Percentiles rank a stretch among this genome's conserved stretches.
Conservation (phyloP, 2,797 vertebrate species). For the Rhinichthys osculus region DNA sequence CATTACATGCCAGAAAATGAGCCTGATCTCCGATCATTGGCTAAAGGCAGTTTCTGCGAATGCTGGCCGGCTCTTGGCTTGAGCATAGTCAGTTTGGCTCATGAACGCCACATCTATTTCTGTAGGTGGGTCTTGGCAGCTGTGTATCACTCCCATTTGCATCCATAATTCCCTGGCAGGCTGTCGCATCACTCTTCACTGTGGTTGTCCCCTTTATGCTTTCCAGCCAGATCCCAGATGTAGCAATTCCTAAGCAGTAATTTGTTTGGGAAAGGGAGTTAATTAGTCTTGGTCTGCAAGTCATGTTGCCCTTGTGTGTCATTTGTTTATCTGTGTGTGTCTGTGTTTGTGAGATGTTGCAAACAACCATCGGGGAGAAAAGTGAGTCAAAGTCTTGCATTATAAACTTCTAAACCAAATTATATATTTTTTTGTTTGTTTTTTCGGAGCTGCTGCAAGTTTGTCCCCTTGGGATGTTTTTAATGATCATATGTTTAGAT, state of each 20-base stretch:
- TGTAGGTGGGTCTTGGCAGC: conserved; percentile 50
- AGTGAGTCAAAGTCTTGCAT: conserved; percentile 7
- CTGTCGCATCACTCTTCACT: conserved; percentile 60
- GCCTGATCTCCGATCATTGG: background rate
- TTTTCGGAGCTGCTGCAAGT: conserved; percentile 31
- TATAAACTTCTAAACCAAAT: conserved; percentile 12
- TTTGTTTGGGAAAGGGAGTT: conserved; percentile 72
- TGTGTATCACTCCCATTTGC: conserved; percentile 46
- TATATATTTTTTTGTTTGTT: background rate
- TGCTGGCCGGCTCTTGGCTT: conserved; percentile 1
- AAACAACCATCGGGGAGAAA: conserved; percentile 10
- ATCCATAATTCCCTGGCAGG: conserved; percentile 62
- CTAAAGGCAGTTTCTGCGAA: background rate
- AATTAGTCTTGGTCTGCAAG: conserved; percentile 67
- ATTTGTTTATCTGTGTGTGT: conserved; percentile 45
- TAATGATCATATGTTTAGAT: conserved; percentile 50
- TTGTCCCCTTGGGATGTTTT: conserved; percentile 60
- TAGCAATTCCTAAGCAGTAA: conserved; percentile 67
- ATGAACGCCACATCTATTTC: conserved; percentile 20
- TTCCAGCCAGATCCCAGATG: conserved; percentile 69
- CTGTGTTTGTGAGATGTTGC: conserved; percentile 16
- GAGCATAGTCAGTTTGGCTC: conserved; percentile 20
- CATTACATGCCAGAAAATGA: conserved; percentile 2
- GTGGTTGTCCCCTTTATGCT: conserved; percentile 49
- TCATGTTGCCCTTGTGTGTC: conserved; percentile 39